Evolutionary conservation across 2,888 invertebrate species (phyloP).

Genomic region (Diaphora mendica): DNA sequence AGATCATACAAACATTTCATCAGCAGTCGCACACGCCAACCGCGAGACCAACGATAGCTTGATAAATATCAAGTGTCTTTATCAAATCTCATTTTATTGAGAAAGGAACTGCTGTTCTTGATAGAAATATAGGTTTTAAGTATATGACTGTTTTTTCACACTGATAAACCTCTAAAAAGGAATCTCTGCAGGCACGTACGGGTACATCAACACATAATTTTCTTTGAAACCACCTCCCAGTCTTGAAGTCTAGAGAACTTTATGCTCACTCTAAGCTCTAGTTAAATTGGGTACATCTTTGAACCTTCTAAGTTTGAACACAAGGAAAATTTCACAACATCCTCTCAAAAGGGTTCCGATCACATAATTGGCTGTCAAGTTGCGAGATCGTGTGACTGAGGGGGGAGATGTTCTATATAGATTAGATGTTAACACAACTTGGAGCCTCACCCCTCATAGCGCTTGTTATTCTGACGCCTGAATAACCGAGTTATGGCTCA

Average conservation of each 20-base stretch:
- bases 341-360: slow-evolving; percentile 7
- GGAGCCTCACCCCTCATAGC: background rate
- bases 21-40: too few relatives aligned
- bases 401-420: slow-evolving; percentile 7
- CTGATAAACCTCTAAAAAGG: background rate
- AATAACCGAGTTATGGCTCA: slow-evolving; percentile 5
- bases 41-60: too few relatives aligned
- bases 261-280: background rate
- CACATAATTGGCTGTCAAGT: slow-evolving; percentile 19
- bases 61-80: too few relatives aligned
- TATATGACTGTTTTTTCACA: background rate
- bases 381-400: slow-evolving; percentile 4
- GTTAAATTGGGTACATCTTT: background rate
- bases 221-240: background rate
- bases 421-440: slow-evolving; percentile 7
- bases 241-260: background rate
- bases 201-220: too few relatives aligned
- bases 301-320: background rate
- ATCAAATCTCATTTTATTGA: too few relatives aligned
- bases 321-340: slow-evolving; percentile 13
- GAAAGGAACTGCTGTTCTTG: too few relatives aligned
- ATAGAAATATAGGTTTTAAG: too few relatives aligned
- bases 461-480: background rate
- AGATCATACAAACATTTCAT: too few relatives aligned
- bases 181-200: background rate